Evolutionary conservation across 2,888 invertebrate species (phyloP).

Genomic region (Caenorhabditis sp.): DNA sequence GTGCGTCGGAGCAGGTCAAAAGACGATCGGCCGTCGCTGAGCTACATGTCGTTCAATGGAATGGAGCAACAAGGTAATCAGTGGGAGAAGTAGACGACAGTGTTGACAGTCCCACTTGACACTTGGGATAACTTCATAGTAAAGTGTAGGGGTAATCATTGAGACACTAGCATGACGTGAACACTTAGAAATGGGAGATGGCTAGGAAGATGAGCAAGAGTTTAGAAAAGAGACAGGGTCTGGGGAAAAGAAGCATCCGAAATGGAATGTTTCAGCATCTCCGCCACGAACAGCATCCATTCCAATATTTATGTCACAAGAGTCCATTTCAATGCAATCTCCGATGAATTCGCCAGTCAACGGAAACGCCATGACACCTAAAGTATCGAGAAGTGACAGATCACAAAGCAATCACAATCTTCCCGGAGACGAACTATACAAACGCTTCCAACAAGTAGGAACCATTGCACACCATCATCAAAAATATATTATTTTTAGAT

Average conservation of each 20-base stretch:
- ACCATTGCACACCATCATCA: too few species aligned
- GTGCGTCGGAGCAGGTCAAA: constrained; percentile 69
- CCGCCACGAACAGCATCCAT: constrained; percentile 59
- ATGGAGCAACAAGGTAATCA: constrained; percentile 52
- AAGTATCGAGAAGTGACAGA: constrained; percentile 28
- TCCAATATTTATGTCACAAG: constrained; percentile 71
- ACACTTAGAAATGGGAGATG: not conserved
- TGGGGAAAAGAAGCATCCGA: not conserved
- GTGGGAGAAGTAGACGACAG: constrained; percentile 9
- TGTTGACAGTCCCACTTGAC: constrained; percentile 55
- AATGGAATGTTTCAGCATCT: constrained; percentile 31
- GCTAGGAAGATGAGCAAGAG: not conserved
- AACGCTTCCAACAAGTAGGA: constrained; percentile 64
- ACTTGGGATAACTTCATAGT: constrained; percentile 18
- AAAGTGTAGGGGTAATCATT: constrained; percentile 52
- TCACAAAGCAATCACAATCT: constrained; percentile 54
- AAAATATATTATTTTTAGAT: constrained; percentile 44
- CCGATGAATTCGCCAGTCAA: constrained; percentile 62
- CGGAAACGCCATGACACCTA: constrained; percentile 7
- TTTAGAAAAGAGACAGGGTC: not conserved
- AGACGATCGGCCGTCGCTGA: constrained; percentile 66
- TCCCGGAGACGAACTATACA: constrained; percentile 49
- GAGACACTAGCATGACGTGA: constrained; percentile 41
- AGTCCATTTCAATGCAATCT: constrained; percentile 60
- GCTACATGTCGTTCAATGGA: constrained; percentile 54